These are phyloP conservation scores for Microtus californicus DNA, from an alignment of 2,797 vertebrate genomes.

Conservation along the genomic window DNA sequence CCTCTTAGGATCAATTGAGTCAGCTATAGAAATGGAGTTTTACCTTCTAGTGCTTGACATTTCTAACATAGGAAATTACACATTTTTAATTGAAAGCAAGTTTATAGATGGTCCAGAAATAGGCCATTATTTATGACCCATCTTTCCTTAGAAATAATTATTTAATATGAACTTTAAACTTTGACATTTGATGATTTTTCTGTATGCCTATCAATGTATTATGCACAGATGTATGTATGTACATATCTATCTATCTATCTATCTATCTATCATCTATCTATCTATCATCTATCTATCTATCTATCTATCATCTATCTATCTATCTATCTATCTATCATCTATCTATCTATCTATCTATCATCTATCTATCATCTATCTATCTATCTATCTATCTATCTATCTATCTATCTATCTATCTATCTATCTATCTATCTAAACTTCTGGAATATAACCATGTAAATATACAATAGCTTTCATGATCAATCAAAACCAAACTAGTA, in stretches of 20 bases:
- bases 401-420: not conserved
- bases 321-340: no score
- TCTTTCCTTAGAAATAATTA: not conserved
- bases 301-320: not conserved
- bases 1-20: not conserved
- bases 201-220: not conserved
- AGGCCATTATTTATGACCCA: not conserved
- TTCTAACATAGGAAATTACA: not conserved
- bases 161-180: not conserved
- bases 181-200: not conserved
- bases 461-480: not conserved
- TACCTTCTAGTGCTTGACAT: not conserved
- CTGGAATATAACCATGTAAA: not conserved
- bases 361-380: not conserved
- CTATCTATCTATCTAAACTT: not conserved
- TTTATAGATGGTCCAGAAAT: not conserved
- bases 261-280: not conserved
- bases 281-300: not conserved
- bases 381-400: not conserved
- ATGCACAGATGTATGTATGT: not conserved
- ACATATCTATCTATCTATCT: no score
- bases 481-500: not conserved
- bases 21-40: not conserved
- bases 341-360: not conserved
- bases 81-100: not conserved